Evolutionary conservation across 92 coral and sea anemone genomes (phyloP).

Genomic region (Diadumene lineata): DNA sequence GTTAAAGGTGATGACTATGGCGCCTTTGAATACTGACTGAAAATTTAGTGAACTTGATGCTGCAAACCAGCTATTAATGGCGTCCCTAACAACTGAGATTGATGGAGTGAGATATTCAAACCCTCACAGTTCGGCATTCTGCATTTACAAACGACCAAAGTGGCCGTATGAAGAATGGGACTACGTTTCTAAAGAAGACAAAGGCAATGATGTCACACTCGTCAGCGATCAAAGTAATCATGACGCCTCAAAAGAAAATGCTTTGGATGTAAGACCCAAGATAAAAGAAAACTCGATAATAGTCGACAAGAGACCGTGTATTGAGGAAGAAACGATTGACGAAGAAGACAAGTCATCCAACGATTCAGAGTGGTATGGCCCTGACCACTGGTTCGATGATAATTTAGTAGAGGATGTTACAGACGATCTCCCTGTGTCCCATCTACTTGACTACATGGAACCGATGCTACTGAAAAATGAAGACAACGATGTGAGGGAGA

Average conservation of each 20-base stretch:
- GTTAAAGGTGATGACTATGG: no score
- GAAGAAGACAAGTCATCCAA: constrained; percentile 14
- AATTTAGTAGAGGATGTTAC: constrained; percentile 15
- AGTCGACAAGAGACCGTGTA: not conserved
- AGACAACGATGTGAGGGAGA: constrained; percentile 14
- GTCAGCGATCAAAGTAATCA: not conserved
- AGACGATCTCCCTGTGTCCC: constrained; percentile 28
- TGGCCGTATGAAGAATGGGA: constrained; percentile 23
- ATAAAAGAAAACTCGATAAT: not conserved
- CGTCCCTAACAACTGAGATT: constrained; percentile 12
- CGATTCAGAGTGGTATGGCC: constrained; percentile 20
- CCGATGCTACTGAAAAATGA: constrained; percentile 12
- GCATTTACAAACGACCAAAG: constrained; percentile 17
- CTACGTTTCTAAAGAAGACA: constrained; percentile 9
- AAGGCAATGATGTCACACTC: constrained; percentile 2
- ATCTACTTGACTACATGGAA: constrained; percentile 36
- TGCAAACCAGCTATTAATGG: no score
- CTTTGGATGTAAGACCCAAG: constrained; percentile 3
- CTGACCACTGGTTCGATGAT: constrained; percentile 28
- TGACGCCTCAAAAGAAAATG: constrained; percentile 8
- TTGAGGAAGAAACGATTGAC: constrained; percentile 3
- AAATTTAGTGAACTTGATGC: no score
- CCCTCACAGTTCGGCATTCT: not conserved
- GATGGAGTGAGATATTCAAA: not conserved
- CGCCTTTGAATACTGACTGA: no score